Conservation (phyloP, 1,140 invertebrate species). For the Trichonephila inaurata region DNA sequence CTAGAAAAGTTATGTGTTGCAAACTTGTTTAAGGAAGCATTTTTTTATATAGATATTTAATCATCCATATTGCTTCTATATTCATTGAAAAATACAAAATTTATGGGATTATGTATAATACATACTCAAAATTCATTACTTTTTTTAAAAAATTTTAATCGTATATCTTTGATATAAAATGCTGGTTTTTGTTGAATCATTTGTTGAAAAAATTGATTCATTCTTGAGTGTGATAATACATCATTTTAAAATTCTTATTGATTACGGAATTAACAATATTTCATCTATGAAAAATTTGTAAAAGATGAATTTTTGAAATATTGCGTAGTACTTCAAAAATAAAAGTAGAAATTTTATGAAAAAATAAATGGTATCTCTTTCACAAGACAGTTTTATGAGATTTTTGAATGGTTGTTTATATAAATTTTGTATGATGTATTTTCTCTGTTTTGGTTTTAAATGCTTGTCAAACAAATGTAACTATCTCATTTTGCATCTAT, state of each 20-base stretch:
- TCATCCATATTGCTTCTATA: not conserved
- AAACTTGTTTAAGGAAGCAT: not conserved
- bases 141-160: no score
- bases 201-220: not conserved
- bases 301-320: not conserved
- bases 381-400: not conserved
- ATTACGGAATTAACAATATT: not conserved
- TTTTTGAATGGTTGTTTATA: not conserved
- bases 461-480: not conserved
- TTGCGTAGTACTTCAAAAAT: not conserved
- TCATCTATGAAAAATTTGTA: not conserved
- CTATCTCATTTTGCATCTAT: not conserved
- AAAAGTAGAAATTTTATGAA: not conserved
- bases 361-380: not conserved
- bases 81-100: no score
- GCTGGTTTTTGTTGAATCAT: no score
- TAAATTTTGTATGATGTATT: not conserved
- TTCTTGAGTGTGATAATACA: not conserved
- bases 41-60: not conserved
- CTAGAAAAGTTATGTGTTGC: not conserved
- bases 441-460: not conserved
- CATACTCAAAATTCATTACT: no score
- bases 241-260: not conserved
- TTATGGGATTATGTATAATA: no score
- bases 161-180: no score